A percentile compares a stretch with the other conserved stretches of the same genome.
phyloP scores from a whole-genome alignment of 2,113 vertebrate genomes.

The Probosciger aterrimus region DNA sequence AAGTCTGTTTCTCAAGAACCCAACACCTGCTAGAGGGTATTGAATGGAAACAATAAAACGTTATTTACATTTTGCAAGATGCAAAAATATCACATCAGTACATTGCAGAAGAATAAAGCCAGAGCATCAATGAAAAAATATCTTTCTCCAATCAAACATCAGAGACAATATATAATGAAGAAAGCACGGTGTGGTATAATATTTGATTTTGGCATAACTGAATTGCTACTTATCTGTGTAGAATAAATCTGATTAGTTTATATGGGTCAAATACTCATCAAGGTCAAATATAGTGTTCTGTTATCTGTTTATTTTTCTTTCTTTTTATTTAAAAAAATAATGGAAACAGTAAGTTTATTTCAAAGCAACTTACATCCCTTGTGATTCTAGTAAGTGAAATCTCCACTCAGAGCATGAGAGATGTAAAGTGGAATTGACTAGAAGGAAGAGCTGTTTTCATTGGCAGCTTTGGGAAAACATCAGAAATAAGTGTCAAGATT shows the following conservation, averaged over 20 bases:
- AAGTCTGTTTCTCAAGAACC: background rate
- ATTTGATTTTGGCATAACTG: background rate
- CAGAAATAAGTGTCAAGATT: background rate
- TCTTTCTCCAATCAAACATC: background rate
- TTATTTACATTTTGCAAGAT: background rate
- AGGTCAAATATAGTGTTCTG: background rate
- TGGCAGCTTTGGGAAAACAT: background rate
- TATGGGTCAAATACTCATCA: background rate
- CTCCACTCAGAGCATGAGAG: background rate
- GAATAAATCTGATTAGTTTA: background rate
- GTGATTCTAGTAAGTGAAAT: background rate
- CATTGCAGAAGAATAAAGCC: background rate
- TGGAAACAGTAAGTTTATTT: background rate
- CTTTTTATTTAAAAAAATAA: background rate
- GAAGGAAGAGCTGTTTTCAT: background rate
- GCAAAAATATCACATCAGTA: background rate
- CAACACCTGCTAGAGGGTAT: background rate
- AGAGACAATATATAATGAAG: background rate
- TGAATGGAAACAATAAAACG: background rate
- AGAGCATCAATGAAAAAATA: background rate
- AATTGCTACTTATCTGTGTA: background rate
- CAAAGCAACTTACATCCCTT: background rate
- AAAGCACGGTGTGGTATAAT: background rate
- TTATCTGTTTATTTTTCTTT: background rate
- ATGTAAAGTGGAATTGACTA: background rate